Conservation (phyloP, 2,797 vertebrate genomes). For the Lates japonicus region DNA sequence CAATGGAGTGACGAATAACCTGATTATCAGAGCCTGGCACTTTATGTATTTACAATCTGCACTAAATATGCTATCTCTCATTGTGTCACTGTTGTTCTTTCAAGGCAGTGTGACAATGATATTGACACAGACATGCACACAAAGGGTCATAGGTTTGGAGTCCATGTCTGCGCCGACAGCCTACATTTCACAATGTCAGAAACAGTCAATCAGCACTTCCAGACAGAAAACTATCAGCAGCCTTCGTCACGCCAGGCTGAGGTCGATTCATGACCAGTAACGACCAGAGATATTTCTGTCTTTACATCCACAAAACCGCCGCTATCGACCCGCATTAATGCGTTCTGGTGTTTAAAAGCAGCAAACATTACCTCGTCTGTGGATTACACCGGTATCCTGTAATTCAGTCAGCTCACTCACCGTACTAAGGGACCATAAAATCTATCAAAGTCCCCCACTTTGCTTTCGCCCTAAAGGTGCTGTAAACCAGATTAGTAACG, state of each 20-base stretch:
- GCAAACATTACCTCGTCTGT: constrained; percentile 26
- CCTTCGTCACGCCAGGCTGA: constrained; percentile 21
- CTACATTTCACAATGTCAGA: constrained; percentile 66
- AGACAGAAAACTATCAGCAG: constrained; percentile 29
- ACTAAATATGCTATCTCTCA: constrained; percentile 50
- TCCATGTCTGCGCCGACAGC: constrained; percentile 60
- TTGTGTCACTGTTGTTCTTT: constrained; percentile 31
- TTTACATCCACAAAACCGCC: not conserved
- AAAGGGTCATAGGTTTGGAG: constrained; percentile 73
- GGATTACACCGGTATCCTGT: constrained; percentile 61
- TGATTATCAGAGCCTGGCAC: constrained; percentile 25
- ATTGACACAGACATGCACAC: constrained; percentile 53
- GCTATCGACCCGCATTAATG: constrained; percentile 8
- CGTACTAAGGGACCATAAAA: constrained; percentile 69
- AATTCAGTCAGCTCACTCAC: constrained; percentile 52
- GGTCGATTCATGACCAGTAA: constrained; percentile 9
- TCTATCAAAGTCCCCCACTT: constrained; percentile 52
- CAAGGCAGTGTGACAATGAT: constrained; percentile 49
- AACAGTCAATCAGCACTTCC: constrained; percentile 52
- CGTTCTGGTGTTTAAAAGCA: constrained; percentile 25
- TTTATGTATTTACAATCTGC: constrained; percentile 70
- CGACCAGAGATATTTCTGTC: constrained; percentile 10
- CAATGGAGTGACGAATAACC: constrained; percentile 22
- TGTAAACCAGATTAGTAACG: constrained; percentile 79
- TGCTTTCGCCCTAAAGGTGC: constrained; percentile 61